Percentiles rank a stretch among this genome's conserved stretches.
These are phyloP conservation scores for Rhabdomys pumilio DNA, from an alignment of 2,797 vertebrate genomes.

Conservation along the genomic window DNA sequence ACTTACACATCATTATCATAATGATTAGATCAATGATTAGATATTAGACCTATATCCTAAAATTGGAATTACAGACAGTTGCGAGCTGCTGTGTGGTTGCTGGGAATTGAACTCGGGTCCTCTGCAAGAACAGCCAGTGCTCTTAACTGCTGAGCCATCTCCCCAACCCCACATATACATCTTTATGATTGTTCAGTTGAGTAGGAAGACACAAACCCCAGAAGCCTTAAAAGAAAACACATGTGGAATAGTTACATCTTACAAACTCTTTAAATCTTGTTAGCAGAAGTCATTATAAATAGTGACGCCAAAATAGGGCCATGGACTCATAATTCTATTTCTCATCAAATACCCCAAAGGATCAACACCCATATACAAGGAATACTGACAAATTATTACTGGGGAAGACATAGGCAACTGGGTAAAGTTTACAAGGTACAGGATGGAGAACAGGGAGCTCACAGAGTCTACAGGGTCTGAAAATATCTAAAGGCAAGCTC, in stretches of 20 bases:
- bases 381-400: background rate
- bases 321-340: conserved; percentile 1
- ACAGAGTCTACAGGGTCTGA: background rate
- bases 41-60: background rate
- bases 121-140: background rate
- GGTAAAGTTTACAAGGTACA: background rate
- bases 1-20: background rate
- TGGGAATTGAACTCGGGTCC: background rate
- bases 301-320: background rate
- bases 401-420: background rate
- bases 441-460: background rate
- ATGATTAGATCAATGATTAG: too few relatives aligned
- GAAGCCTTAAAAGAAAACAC: background rate
- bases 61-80: background rate
- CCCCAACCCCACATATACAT: background rate
- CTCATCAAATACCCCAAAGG: conserved; percentile 41
- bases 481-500: background rate
- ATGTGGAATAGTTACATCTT: background rate
- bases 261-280: conserved; percentile 4
- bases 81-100: background rate
- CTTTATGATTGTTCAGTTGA: background rate
- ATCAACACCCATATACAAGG: conserved; percentile 8
- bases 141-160: background rate
- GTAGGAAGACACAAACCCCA: background rate
- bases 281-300: background rate